Base-by-base conservation (phyloP, 2,113 vertebrate genomes). In the Siniperca chuatsi region DNA sequence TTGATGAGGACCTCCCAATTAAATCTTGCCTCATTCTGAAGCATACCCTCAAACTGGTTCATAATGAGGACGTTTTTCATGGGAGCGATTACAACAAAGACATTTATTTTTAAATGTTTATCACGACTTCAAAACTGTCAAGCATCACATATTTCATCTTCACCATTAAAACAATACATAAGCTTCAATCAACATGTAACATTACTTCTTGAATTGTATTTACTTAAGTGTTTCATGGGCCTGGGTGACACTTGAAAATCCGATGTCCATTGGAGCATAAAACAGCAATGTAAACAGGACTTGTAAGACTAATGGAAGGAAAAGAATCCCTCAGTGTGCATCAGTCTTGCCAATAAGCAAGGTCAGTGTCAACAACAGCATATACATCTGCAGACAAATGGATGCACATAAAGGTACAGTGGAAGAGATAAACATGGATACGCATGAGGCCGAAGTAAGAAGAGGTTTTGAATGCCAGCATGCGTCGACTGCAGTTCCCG, bases 1-100 rank as follows among this genome's bases (percentile, higher is more conserved):
- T 62, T 67, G 57, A 81, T 78, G 62, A 84, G 75, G 29, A 61
- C n/a, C 8, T 33, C 86, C 54, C 50, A 83, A 79, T 85, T 90
- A 82, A 79, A 75, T 57, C 10, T n/a, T 0, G 3, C 16, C 71
- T 88, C 65, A 61, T 85, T 84, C 21, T 48, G 54, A 80, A 64
- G 75, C 77, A 75, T 21, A 21, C 12, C 33, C 68, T 69, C 72
- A 52, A 55, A 70, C 69, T 13, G 61, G 71, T 33, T 62, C 35
- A 52, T 62, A 75, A 83, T 60, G 35, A 72, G 16, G 9, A 29
- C 9, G 4, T 13, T 79, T 55, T 78, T 68, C 42, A 77, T 40
- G 16, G 55, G 57, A 82, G 65, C 11, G 4, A 61, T 57, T 61
- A n/a, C 18, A 33, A 79, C n/a, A 54, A 37, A 25, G 25, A 48